phyloP scores from a whole-genome alignment of 2,113 vertebrate species.

The Sorex fumeus region DNA sequence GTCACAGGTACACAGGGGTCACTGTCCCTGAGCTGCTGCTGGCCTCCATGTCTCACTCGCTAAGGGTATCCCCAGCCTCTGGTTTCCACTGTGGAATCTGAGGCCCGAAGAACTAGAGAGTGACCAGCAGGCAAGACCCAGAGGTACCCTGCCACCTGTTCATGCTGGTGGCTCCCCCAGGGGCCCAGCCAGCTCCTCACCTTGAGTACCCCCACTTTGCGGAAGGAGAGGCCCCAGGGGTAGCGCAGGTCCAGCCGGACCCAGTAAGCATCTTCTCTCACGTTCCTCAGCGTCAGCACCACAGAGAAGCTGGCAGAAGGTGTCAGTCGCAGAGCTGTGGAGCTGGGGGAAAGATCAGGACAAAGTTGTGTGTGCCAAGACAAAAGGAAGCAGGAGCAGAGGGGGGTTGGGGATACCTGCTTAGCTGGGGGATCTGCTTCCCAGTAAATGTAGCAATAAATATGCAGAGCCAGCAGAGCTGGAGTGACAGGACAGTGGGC shows the following conservation, averaged over 20 bases:
- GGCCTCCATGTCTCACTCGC: not conserved
- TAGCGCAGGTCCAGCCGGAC: constrained; percentile 58
- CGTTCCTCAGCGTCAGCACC: constrained; percentile 62
- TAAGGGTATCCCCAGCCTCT: not conserved
- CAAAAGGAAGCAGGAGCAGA: not conserved
- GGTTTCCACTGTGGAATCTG: not conserved
- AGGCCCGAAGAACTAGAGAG: not conserved
- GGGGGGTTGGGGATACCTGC: not conserved
- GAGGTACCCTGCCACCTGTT: not conserved
- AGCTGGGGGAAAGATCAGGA: not conserved
- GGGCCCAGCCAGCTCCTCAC: constrained; percentile 16
- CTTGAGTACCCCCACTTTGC: constrained; percentile 76
- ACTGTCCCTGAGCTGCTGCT: not conserved
- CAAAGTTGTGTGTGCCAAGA: not conserved
- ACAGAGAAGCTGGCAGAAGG: constrained; percentile 70
- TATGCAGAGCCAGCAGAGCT: too few relatives aligned
- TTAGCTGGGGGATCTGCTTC: not conserved
- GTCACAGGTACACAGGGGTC: not conserved
- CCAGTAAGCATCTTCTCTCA: constrained; percentile 76
- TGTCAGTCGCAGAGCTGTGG: constrained; percentile 47
- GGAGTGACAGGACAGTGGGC: not conserved
- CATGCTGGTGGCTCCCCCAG: too few relatives aligned
- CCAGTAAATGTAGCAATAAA: too few relatives aligned
- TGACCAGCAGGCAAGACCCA: not conserved
- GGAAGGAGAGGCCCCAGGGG: constrained; percentile 76